Base-by-base conservation (phyloP, 2,888 invertebrate species). In the Isotomurus palustris region DNA sequence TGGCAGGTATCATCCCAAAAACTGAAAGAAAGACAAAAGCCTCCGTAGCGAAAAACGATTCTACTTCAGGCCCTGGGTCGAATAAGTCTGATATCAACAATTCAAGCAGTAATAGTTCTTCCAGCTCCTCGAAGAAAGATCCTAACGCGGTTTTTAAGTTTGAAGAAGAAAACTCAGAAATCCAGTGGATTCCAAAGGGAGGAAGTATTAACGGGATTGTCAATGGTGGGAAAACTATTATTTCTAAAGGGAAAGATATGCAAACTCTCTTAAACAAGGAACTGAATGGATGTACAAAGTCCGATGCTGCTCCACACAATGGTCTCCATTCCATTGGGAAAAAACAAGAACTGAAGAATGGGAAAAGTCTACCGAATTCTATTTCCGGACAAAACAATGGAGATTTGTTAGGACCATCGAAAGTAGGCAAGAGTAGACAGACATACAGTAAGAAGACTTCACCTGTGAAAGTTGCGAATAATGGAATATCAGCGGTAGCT, bases 1-100 rank as follows among this genome's bases (percentile, higher is more conserved):
- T 76, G 53, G 71, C 73, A 60, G 75, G 74, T 17, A 73, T 75
- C 54, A 70, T 73, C 40, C 74, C 75, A 17, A 74, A 74, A 62
- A 73, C 73, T 25, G 73, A 73, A 62, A 64, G 73, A 40, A 73
- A 73, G 63, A 52, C 35, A 8, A 49, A 49, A 35, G 73, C 72
- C 69, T 75, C 76, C 75, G 76, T 75, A 71, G 71, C 78, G 58
- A 60, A 58, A 43, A 77, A 76, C 65, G 78, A 78, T 71, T 73
- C 77, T 36, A 38, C 25, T 14, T 27, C n/a, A n/a, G 47, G 32
- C 10, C 24, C 12, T 14, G 43, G 21, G n/a, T 28, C 25, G 8
- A 40, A 21, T 14, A 53, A 43, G 24, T 19, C 44, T 2, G 8
- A 5, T 22, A 14, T 21, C 3, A 35, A 3, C 12, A 17, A 29